Conservation (phyloP, 1,140 invertebrate species). For the Diachasma alloeum region DNA sequence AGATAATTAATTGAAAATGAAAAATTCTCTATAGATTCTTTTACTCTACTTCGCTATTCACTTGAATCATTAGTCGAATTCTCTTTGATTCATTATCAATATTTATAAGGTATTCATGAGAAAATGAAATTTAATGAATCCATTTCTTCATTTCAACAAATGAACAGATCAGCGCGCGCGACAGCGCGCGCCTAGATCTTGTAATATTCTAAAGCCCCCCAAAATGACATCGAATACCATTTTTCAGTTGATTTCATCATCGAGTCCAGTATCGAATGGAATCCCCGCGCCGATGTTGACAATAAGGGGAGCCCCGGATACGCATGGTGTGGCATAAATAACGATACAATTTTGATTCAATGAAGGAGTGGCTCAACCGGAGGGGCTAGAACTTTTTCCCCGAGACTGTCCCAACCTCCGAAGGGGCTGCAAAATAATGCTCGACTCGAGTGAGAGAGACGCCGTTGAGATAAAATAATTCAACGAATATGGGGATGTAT, state of each 20-base stretch:
- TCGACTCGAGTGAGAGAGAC: neutral
- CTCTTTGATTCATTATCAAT: too few species aligned
- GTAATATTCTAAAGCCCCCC: too few species aligned
- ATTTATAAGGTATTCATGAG: too few species aligned
- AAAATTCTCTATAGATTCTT: too few species aligned
- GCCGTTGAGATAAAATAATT: constrained; percentile 26
- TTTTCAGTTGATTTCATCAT: neutral
- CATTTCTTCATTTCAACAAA: too few species aligned
- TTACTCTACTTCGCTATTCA: too few species aligned
- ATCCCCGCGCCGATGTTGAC: neutral
- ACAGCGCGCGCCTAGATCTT: too few species aligned
- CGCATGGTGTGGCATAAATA: neutral
- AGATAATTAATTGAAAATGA: too few species aligned
- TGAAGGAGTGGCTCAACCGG: neutral
- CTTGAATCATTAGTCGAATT: too few species aligned
- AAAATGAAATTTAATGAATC: too few species aligned
- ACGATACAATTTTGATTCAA: neutral
- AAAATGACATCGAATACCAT: too few species aligned
- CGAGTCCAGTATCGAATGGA: neutral
- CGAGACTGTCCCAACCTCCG: neutral
- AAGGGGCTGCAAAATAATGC: constrained; percentile 15
- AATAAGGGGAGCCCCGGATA: neutral
- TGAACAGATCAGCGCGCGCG: too few species aligned
- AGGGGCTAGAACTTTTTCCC: neutral
- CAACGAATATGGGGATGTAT: constrained; percentile 23